Evolutionary conservation across 1,140 invertebrate genomes (phyloP).

Genomic region (Doryteuthis pealeii): DNA sequence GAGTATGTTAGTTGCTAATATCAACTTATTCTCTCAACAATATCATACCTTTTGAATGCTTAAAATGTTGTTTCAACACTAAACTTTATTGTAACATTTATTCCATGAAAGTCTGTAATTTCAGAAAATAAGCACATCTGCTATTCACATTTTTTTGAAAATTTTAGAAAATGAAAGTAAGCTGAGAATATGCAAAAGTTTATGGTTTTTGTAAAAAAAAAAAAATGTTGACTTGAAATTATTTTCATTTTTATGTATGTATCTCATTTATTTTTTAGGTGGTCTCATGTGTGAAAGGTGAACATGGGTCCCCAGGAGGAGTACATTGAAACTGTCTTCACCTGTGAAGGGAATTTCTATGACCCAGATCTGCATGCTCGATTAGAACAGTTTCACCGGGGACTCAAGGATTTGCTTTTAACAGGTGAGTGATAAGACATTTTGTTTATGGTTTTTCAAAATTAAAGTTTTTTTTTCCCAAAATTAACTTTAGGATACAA

Average conservation of each 20-base stretch:
- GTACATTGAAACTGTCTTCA: conserved; percentile 75
- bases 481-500: background rate
- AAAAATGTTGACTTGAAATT: too few species aligned
- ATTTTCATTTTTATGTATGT: background rate
- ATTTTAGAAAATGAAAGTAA: too few species aligned
- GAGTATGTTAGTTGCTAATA: too few species aligned
- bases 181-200: too few species aligned
- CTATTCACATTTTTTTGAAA: too few species aligned
- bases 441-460: conserved; percentile 6
- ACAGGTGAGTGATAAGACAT: conserved; percentile 64
- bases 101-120: too few species aligned
- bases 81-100: too few species aligned
- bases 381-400: conserved; percentile 70
- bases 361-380: conserved; percentile 74
- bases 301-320: conserved; percentile 78
- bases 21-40: too few species aligned
- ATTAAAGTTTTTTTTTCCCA: background rate
- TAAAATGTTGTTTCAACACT: too few species aligned
- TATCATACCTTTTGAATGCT: too few species aligned
- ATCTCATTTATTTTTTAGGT: background rate
- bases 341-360: conserved; percentile 77
- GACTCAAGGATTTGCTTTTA: conserved; percentile 71
- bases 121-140: too few species aligned
- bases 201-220: too few species aligned
- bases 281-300: conserved; percentile 44